Evolutionary conservation across 2,113 vertebrate genomes (phyloP), one percentile per base, ranked within the genome.

Genomic region (Gobiocypris rarus): DNA sequence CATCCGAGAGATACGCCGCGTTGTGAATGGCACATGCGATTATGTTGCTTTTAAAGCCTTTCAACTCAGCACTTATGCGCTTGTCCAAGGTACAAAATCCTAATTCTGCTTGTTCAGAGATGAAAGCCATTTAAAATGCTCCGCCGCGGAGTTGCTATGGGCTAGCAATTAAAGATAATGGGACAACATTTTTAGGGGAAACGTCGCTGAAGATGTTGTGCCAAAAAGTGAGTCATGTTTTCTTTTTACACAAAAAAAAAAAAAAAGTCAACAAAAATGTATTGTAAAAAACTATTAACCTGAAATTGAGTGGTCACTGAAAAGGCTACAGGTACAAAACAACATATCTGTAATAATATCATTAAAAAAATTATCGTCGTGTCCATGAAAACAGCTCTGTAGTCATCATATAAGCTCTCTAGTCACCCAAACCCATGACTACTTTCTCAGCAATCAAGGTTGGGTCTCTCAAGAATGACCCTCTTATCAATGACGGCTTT

Each of bases 111-210:
- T 4, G n/a, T 81, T 81, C 38, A 81, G 63, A 81, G 79, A 73
- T 34, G 7, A 56, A 58, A 76, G 41, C 75, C 59, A 82, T 84
- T 56, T 69, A 70, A 75, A 71, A 77, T 1, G 28, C 48, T 26
- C 34, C 7, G 52, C 13, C 9, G n/a, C n/a, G 22, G 75, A 14
- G 69, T 34, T 52, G 76, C 11, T 19, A 59, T 50, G 83, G 56
- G 50, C 77, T 48, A 69, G 86, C 22, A 75, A 83, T 77, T 59
- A 82, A 59, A 79, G 50, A 41, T 76, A 87, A 87, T 87, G 71
- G 71, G 56, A 77, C 54, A 82, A 76, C 71, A 61, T 73, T 84
- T 38, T 43, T 43, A 77, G 56, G 61, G n/a, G 26, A 4, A 86
- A 54, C 24, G 31, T 17, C 8, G 28, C 2, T 22, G 17, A 24